phyloP scores from a whole-genome alignment of 2,888 invertebrate genomes.

The Nebria brevicollis region DNA sequence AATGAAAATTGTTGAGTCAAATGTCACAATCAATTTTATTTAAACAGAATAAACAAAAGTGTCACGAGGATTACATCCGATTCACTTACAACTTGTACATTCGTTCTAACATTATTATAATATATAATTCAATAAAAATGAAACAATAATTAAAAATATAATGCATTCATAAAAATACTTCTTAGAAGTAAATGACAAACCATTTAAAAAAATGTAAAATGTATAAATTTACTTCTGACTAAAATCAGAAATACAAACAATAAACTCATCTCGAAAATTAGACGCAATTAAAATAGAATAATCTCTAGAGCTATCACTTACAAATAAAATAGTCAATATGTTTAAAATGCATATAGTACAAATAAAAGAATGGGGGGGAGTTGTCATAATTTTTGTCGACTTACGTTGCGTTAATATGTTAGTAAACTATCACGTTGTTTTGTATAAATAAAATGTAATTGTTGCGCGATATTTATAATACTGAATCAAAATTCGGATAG shows the following conservation, averaged over 20 bases:
- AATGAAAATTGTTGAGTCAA: constrained; percentile 4
- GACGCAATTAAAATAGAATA: neutral
- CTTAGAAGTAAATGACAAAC: constrained; percentile 41
- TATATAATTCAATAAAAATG: neutral
- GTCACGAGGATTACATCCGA: constrained; percentile 23
- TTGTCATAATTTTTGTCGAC: neutral
- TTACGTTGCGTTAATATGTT: neutral
- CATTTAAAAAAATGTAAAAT: constrained; percentile 28
- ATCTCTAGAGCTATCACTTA: neutral
- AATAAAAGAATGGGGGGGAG: neutral
- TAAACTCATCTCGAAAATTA: neutral
- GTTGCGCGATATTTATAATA: neutral
- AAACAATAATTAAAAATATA: neutral
- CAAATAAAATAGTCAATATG: neutral
- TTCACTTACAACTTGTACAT: constrained; percentile 24
- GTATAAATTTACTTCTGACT: constrained; percentile 3
- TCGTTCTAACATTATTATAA: constrained; percentile 21
- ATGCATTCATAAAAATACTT: constrained; percentile 14
- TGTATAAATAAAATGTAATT: neutral
- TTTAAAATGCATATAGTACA: neutral
- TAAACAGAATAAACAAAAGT: constrained; percentile 25
- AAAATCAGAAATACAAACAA: neutral
- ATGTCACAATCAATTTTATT: constrained; percentile 23
- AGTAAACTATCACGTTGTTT: neutral
- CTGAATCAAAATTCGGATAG: neutral